These are phyloP conservation scores for Eublepharis macularius DNA, from an alignment of 2,113 vertebrate genomes.

Conservation along the genomic window DNA sequence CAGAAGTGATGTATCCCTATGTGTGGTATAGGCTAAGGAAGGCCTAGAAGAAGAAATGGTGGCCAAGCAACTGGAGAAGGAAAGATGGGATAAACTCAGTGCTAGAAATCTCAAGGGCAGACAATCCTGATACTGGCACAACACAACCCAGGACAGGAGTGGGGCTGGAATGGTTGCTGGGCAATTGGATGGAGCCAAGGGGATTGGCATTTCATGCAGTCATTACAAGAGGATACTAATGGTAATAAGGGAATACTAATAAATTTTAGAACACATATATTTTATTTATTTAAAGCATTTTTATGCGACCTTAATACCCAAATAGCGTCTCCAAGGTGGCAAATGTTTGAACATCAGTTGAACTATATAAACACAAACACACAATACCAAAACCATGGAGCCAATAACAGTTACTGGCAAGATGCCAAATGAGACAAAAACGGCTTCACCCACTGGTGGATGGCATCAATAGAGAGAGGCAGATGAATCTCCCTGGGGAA, in stretches of 20 bases:
- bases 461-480: too few relatives aligned
- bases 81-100: not conserved
- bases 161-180: not conserved
- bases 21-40: not conserved
- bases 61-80: not conserved
- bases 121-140: not conserved
- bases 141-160: not conserved
- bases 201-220: not conserved
- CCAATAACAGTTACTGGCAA: too few relatives aligned
- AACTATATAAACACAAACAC: too few relatives aligned
- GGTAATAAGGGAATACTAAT: not conserved
- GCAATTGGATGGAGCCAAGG: not conserved
- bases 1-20: not conserved
- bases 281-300: too few relatives aligned
- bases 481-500: too few relatives aligned
- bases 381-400: too few relatives aligned
- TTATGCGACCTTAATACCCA: too few relatives aligned
- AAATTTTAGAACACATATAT: too few relatives aligned
- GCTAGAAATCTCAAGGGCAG: not conserved
- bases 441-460: too few relatives aligned
- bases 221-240: not conserved
- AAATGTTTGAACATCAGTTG: too few relatives aligned
- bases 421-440: too few relatives aligned
- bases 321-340: too few relatives aligned
- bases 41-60: not conserved